Base-by-base conservation (phyloP, 2,888 invertebrate species). In the Pachydiplax longipennis region DNA sequence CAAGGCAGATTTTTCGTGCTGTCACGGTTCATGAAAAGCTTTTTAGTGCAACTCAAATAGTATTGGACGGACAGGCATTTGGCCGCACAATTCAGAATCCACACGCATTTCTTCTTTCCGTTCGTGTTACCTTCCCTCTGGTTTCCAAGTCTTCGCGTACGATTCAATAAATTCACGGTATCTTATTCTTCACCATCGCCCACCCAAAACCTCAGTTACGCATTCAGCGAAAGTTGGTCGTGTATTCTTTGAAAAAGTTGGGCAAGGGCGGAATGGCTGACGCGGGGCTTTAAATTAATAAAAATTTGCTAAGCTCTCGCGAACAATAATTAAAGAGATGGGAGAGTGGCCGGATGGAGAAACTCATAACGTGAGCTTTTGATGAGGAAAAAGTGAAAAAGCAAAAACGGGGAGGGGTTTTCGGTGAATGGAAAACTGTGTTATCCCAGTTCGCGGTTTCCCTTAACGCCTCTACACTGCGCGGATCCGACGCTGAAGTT, bases 301-400 rank as follows among this genome's bases (percentile, higher is more conserved):
- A 83, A 83, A 83, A 83, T 58, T 83, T 44, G 58, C 83, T 58
- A 53, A 35, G 53, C 83, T 58, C 35, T 35, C 25, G 35, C 15
- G 58, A 22, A 35, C 35, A 83, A 58, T 58, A 83, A 58, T 18
- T 35, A 58, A 8, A 65, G 4, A 65, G 22, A 65, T 22, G 22
- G 65, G 25, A 25, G 5, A 65, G 65, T 25, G 44, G 82, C 13
- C 82, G 83, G 83, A 31, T 83, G 31, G 83, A 44, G 58, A 83
- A 83, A 83, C 83, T 83, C 83, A 83, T 83, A 83, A 83, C 83
- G 83, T 35, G 83, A 83, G 83, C 53, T 35, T 44, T 15, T 61
- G 58, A 83, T 58, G 58, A 83, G 58, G 58, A 35, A 18, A 83
- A 83, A 83, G 58, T n/a, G 25, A 31, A 35, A 58, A 61, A 83